Evolutionary conservation across 2,797 vertebrate genomes (phyloP), one percentile per base, ranked within the genome.

Genomic region (Etheostoma nigrum): DNA sequence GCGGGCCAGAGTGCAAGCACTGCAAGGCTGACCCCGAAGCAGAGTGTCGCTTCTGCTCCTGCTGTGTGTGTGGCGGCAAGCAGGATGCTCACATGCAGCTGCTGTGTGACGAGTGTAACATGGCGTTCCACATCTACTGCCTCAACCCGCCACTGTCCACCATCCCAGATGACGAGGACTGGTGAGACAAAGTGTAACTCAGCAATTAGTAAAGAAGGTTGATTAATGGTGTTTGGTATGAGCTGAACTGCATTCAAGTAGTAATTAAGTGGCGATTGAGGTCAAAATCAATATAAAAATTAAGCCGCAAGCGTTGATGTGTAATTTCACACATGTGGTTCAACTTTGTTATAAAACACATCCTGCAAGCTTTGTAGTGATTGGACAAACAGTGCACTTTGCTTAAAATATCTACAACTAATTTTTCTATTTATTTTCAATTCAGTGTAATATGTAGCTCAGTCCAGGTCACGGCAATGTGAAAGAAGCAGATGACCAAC

Each of bases 61-160:
- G 98, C 94, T 98, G 96, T 70, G 94, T 98, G 77, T 99, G 98
- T 63, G 98, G 98, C 40, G 98, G 98, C 54, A 99, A 99, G 89
- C 98, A 97, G 87, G 98, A 99, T 61, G 97, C 98, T 79, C 97
- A 97, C 92, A 99, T 98, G 98, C 98, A 99, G 86, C 96, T 99
- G 89, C 93, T 99, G 6, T 99, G 98, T 89, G 98, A 99, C 71
- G 98, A 99, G 94, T 99, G 98, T 91, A 99, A 99, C 93, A 97
- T 98, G 98, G 98, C 98, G 64, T 99, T 98, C 90, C 98, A 99
- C 89, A 98, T 99, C 91, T 99, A 99, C 94, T 99, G 98, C 90
- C 95, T 99, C 92, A 98, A 96, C 90, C 98, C 98, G n/a, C 98
- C 98, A 4, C 95, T 99, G 92, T 92, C 96, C 89, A 96, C 96